phyloP scores from a whole-genome alignment of 1,140 invertebrate species.

The Pseudomyrmex gracilis region DNA sequence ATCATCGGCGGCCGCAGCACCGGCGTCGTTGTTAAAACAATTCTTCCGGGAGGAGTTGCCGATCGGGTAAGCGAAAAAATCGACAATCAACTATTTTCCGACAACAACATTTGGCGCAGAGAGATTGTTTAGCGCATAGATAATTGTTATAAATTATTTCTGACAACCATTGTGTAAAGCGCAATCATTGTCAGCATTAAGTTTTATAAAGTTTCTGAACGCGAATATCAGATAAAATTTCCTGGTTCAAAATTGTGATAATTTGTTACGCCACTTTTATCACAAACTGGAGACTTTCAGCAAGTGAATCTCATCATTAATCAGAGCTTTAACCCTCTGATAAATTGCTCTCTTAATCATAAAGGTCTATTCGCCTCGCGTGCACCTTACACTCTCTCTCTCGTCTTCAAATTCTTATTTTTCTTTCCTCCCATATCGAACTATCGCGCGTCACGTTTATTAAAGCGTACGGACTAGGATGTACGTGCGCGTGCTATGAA shows the following conservation, averaged over 20 bases:
- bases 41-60: slow-evolving; percentile 97
- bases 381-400: background rate
- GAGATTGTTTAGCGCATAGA: too few relatives aligned
- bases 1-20: slow-evolving; percentile 98
- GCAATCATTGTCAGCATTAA: background rate
- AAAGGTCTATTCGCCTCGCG: slow-evolving; percentile 5
- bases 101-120: too few relatives aligned
- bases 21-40: slow-evolving; percentile 99
- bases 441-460: slow-evolving; percentile 4
- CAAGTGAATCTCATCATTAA: slow-evolving; percentile 34
- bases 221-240: too few relatives aligned
- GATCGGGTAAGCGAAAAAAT: slow-evolving; percentile 90
- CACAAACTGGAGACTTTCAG: background rate
- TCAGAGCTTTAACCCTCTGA: slow-evolving; percentile 38
- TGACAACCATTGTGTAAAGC: too few relatives aligned
- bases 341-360: slow-evolving; percentile 46
- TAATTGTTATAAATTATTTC: too few relatives aligned
- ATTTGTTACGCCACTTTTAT: slow-evolving; percentile 11
- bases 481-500: background rate
- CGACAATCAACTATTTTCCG: background rate
- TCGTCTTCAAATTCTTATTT: background rate
- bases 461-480: background rate
- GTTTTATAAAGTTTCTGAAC: background rate
- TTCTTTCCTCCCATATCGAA: background rate
- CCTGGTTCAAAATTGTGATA: background rate